Evolutionary conservation across 1,140 invertebrate species (phyloP).

Genomic region (Eriosoma lanigerum): DNA sequence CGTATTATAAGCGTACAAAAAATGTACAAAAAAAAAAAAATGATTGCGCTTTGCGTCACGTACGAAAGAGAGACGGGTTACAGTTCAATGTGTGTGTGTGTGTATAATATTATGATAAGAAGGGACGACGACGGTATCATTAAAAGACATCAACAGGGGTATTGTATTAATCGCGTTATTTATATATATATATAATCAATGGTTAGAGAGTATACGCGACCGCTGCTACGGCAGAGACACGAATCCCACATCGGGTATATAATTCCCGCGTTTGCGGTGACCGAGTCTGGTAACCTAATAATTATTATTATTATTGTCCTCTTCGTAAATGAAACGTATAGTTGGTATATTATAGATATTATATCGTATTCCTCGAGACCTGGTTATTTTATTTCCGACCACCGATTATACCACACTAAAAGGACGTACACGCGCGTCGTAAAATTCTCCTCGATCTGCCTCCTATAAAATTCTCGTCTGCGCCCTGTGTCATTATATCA

Average conservation of each 20-base stretch:
- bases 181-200: slow-evolving; percentile 33
- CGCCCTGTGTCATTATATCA: slow-evolving; percentile 11
- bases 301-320: slow-evolving; percentile 30
- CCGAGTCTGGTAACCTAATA: slow-evolving; percentile 29
- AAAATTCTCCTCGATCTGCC: neutral
- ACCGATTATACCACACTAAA: too few relatives aligned
- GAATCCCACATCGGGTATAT: neutral
- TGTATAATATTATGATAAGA: neutral
- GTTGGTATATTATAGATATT: too few relatives aligned
- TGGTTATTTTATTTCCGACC: slow-evolving; percentile 2
- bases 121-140: slow-evolving; percentile 28
- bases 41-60: slow-evolving; percentile 4
- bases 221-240: neutral
- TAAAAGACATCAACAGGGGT: slow-evolving; percentile 26
- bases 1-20: neutral
- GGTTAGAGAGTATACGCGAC: neutral
- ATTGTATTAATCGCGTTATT: slow-evolving; percentile 22
- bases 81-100: neutral
- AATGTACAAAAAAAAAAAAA: neutral
- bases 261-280: slow-evolving; percentile 21
- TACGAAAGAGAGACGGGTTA: neutral
- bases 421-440: too few relatives aligned
- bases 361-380: neutral
- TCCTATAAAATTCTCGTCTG: neutral
- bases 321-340: slow-evolving; percentile 33